Evolutionary conservation across 2,797 vertebrate genomes (phyloP).

Genomic region (Natrix natrix): DNA sequence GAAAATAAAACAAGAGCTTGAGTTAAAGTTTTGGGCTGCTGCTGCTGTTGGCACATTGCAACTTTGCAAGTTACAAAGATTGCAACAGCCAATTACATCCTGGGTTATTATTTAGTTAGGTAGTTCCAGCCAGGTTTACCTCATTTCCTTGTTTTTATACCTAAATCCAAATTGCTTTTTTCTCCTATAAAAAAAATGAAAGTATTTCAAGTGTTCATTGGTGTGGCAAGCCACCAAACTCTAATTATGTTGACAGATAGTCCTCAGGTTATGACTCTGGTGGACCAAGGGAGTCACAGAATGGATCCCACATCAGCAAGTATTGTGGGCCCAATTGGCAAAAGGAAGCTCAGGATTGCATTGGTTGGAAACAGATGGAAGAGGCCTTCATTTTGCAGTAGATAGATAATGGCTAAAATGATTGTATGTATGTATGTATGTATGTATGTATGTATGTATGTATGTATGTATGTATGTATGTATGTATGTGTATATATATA

Average conservation of each 20-base stretch:
- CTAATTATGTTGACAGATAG: not conserved
- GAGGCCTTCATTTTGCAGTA: not conserved
- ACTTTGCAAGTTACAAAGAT: not conserved
- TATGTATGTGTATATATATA: too few species aligned
- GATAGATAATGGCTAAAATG: not conserved
- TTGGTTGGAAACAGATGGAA: not conserved
- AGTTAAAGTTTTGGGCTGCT: not conserved
- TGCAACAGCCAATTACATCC: not conserved
- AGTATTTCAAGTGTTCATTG: not conserved
- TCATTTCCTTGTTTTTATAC: not conserved
- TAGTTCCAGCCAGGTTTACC: not conserved
- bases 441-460: too few species aligned
- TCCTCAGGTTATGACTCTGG: not conserved
- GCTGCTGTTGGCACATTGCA: not conserved
- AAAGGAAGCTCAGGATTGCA: not conserved
- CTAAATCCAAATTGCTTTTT: not conserved
- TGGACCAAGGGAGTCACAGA: not conserved
- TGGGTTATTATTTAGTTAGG: not conserved
- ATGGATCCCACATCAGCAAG: not conserved
- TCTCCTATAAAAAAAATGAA: not conserved
- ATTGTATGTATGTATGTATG: too few species aligned
- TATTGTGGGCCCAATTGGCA: not conserved
- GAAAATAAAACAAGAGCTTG: not conserved
- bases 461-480: too few species aligned
- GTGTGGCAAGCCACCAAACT: not conserved